Conservation (phyloP, 2,797 vertebrate species). For the Diplodus sargus region DNA sequence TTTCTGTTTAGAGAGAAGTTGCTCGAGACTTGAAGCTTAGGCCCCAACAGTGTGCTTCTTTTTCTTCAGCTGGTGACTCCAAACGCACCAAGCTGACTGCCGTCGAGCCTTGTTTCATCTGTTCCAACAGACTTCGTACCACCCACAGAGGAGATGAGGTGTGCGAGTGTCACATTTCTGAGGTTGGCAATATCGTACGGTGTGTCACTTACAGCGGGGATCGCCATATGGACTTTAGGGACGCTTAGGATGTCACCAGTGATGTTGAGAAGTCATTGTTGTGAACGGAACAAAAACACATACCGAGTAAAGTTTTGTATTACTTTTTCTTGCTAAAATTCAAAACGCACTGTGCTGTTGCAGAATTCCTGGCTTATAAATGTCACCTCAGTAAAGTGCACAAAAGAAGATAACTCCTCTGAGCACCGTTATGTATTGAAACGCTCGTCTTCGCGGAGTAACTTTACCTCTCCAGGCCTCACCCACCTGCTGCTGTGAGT, state of each 20-base stretch:
- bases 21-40: conserved; percentile 21
- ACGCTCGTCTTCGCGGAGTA: conserved; percentile 18
- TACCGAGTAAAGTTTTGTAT: conserved; percentile 11
- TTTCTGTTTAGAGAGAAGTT: conserved; percentile 7
- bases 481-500: conserved; percentile 34
- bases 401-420: conserved; percentile 9
- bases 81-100: not conserved
- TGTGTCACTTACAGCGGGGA: conserved; percentile 36
- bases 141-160: conserved; percentile 55
- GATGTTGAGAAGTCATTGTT: not conserved
- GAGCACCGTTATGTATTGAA: not conserved
- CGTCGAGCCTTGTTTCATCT: conserved; percentile 9
- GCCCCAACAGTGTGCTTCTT: conserved; percentile 31
- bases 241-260: not conserved
- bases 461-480: conserved; percentile 26
- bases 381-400: conserved; percentile 18
- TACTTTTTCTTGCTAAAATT: not conserved
- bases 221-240: conserved; percentile 53
- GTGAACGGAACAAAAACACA: conserved; percentile 1
- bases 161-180: conserved; percentile 23
- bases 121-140: conserved; percentile 49
- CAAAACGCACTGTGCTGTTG: not conserved
- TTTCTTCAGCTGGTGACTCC: not conserved
- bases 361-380: not conserved
- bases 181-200: conserved; percentile 44